phyloP scores from a whole-genome alignment of 2,888 invertebrate species.

The Theretra japonica region DNA sequence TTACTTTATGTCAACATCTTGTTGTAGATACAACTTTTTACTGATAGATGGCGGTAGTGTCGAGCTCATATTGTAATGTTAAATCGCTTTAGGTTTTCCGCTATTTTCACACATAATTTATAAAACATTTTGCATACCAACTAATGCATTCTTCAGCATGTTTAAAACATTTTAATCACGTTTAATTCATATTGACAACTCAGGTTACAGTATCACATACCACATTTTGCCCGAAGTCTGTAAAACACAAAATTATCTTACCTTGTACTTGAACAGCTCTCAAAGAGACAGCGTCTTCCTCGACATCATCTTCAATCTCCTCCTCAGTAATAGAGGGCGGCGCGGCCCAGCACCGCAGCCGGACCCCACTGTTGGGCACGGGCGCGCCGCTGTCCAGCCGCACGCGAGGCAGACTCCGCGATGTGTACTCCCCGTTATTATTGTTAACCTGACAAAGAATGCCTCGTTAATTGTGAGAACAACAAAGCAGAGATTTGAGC shows the following conservation, averaged over 20 bases:
- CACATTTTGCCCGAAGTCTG: neutral
- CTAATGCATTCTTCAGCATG: no score
- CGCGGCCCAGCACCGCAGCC: slow-evolving; percentile 85
- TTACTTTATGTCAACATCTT: neutral
- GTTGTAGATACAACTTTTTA: slow-evolving; percentile 27
- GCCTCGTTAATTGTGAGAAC: neutral
- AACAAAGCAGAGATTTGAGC: neutral
- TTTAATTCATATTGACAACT: no score
- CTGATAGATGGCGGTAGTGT: slow-evolving; percentile 56
- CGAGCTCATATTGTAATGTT: no score
- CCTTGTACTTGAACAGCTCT: slow-evolving; percentile 86
- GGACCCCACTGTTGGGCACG: slow-evolving; percentile 85
- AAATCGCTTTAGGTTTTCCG: no score
- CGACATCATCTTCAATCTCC: slow-evolving; percentile 86
- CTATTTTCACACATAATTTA: no score
- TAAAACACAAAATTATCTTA: slow-evolving; percentile 57
- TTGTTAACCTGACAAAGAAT: slow-evolving; percentile 61
- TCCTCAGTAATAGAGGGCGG: slow-evolving; percentile 89
- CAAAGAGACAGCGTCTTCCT: slow-evolving; percentile 87
- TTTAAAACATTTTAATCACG: no score
- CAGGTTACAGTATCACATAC: no score
- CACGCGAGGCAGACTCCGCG: slow-evolving; percentile 85
- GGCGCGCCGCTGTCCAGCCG: slow-evolving; percentile 88
- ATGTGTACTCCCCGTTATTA: slow-evolving; percentile 75
- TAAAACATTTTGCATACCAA: no score